Evolutionary conservation across 2,888 invertebrate genomes (phyloP).

Genomic region (Elmis aenea): DNA sequence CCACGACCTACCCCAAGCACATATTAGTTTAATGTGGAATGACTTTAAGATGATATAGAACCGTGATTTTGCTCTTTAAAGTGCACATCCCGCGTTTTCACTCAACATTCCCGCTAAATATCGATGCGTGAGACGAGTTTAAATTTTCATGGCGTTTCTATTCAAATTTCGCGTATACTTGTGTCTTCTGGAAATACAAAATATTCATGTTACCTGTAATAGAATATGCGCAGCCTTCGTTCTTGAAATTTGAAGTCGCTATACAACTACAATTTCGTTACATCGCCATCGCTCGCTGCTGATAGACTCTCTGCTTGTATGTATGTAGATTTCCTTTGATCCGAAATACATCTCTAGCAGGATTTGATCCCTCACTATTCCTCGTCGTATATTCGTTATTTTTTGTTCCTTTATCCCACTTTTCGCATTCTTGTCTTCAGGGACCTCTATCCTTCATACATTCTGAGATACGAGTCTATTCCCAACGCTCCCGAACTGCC

Average conservation of each 20-base stretch:
- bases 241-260: conserved; percentile 20
- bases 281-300: conserved; percentile 29
- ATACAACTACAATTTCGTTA: conserved; percentile 32
- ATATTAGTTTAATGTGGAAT: conserved; percentile 43
- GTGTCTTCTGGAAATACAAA: conserved; percentile 27
- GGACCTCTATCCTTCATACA: conserved; percentile 46
- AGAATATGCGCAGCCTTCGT: conserved; percentile 20
- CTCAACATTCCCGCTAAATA: too few species aligned
- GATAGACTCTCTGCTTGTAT: conserved; percentile 31
- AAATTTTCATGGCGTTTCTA: conserved; percentile 6
- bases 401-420: conserved; percentile 40
- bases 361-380: conserved; percentile 38
- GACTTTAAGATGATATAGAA: conserved; percentile 16
- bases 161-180: neutral
- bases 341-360: conserved; percentile 39
- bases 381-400: conserved; percentile 42
- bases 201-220: conserved; percentile 30
- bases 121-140: conserved; percentile 9
- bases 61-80: neutral
- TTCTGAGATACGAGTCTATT: conserved; percentile 41
- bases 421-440: conserved; percentile 45
- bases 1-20: conserved; percentile 39
- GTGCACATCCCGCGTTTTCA: too few species aligned
- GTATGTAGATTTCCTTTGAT: conserved; percentile 46
- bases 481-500: conserved; percentile 39